Percentiles rank a stretch among this genome's conserved stretches.
phyloP scores from a whole-genome alignment of 1,140 invertebrate genomes.

The Panagrolaimus sp. region DNA sequence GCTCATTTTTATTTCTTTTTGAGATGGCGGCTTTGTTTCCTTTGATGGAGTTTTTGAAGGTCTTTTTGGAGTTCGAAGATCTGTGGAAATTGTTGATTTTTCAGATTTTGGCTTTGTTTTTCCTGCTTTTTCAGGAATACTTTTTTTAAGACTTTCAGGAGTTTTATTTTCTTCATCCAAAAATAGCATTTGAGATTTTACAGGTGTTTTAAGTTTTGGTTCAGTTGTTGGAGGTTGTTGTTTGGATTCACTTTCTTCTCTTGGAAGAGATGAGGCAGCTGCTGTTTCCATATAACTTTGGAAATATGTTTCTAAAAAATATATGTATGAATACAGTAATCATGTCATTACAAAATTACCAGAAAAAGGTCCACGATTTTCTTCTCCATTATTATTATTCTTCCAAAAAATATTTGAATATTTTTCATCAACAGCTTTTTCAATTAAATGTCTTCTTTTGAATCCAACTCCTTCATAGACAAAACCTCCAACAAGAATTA shows the following conservation, averaged over 20 bases:
- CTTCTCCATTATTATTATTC: neutral
- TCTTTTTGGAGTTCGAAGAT: no score
- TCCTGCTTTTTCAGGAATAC: no score
- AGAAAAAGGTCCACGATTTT: neutral
- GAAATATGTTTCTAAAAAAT: neutral
- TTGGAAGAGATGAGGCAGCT: neutral
- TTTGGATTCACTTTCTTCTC: neutral
- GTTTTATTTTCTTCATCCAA: neutral
- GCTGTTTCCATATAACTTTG: no score
- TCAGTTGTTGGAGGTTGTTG: neutral
- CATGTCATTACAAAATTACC: neutral
- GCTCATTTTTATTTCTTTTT: no score
- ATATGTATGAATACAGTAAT: neutral
- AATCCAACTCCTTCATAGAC: neutral
- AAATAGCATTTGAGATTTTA: neutral
- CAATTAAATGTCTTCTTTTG: neutral
- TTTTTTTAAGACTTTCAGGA: no score
- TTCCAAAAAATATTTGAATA: slow-evolving; percentile 1
- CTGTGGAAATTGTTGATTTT: no score
- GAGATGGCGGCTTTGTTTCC: no score
- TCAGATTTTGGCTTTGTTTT: no score
- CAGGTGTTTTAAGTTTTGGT: neutral
- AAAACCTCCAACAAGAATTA: neutral
- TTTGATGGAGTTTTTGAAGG: no score
- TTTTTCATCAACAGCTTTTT: neutral